Evolutionary conservation across 2,888 invertebrate genomes (phyloP).

Genomic region (Drosophila birchii): DNA sequence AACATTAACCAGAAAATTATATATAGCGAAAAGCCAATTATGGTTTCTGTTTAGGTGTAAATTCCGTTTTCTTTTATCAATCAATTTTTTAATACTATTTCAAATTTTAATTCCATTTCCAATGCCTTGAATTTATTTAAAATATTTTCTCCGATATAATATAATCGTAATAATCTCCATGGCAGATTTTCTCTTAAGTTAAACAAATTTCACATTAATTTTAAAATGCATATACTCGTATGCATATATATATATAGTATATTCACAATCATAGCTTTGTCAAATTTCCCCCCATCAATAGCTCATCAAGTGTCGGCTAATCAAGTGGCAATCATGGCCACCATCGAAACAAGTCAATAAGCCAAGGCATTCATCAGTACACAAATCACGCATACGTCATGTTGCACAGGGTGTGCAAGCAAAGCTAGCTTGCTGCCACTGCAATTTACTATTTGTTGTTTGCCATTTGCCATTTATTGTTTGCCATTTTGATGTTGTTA

Average conservation of each 20-base stretch:
- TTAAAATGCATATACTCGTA: conserved; percentile 1
- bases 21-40: not conserved
- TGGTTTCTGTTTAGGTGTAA: not conserved
- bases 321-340: conserved; percentile 32
- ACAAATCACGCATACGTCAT: conserved; percentile 49
- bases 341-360: conserved; percentile 41
- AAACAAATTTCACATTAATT: not conserved
- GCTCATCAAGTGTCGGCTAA: conserved; percentile 36
- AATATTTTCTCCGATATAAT: not conserved
- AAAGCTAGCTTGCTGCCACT: conserved; percentile 15
- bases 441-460: conserved; percentile 33
- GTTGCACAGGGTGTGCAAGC: conserved; percentile 20
- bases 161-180: not conserved
- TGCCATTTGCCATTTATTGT: conserved; percentile 14
- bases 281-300: conserved; percentile 21
- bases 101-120: not conserved
- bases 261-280: not conserved
- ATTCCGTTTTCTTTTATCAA: not conserved
- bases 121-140: not conserved
- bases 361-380: conserved; percentile 19
- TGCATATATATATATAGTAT: not conserved
- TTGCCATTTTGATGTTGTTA: conserved; percentile 18
- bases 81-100: not conserved
- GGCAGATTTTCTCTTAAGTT: not conserved
- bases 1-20: not conserved